Conservation (phyloP, 1,140 invertebrate species). For the Cyphomyrmex costatus region DNA sequence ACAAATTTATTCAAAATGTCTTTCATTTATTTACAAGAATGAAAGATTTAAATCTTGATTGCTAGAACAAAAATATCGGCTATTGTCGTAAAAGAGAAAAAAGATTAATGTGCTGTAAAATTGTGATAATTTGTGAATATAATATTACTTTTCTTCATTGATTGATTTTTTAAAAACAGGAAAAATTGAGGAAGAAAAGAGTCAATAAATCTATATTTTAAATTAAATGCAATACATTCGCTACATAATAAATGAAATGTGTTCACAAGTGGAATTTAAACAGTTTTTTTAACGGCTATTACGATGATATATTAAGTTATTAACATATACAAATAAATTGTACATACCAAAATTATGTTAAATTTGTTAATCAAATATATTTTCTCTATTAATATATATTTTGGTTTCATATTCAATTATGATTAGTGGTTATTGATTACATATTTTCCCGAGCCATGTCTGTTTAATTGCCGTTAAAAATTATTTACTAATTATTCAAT, state of each 20-base stretch:
- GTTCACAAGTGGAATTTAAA: slow-evolving; percentile 28
- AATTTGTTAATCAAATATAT: slow-evolving; percentile 43
- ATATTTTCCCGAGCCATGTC: slow-evolving; percentile 19
- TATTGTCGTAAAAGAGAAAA: background rate
- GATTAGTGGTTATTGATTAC: slow-evolving; percentile 26
- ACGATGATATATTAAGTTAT: slow-evolving; percentile 29
- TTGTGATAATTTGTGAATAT: slow-evolving; percentile 49
- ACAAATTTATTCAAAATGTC: background rate
- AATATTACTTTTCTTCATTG: slow-evolving; percentile 1
- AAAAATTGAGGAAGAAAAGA: background rate
- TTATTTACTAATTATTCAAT: slow-evolving; percentile 28
- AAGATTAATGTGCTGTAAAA: slow-evolving; percentile 13
- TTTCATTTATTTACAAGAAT: background rate
- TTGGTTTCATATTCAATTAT: slow-evolving; percentile 12
- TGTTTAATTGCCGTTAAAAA: slow-evolving; percentile 30
- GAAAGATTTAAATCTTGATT: slow-evolving; percentile 7
- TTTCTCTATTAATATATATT: slow-evolving; percentile 33
- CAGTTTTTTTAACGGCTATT: slow-evolving; percentile 32
- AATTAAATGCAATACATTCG: slow-evolving; percentile 31
- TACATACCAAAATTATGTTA: slow-evolving; percentile 38
- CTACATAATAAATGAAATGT: slow-evolving; percentile 28
- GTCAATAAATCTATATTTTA: slow-evolving; percentile 22
- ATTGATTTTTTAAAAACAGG: slow-evolving; percentile 18
- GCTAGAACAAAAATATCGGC: background rate
- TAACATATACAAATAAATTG: slow-evolving; percentile 40